A percentile compares a stretch with the other conserved stretches of the same genome.
Evolutionary conservation across 2,113 vertebrate genomes (phyloP).

Genomic region (Lophotis ruficrista): DNA sequence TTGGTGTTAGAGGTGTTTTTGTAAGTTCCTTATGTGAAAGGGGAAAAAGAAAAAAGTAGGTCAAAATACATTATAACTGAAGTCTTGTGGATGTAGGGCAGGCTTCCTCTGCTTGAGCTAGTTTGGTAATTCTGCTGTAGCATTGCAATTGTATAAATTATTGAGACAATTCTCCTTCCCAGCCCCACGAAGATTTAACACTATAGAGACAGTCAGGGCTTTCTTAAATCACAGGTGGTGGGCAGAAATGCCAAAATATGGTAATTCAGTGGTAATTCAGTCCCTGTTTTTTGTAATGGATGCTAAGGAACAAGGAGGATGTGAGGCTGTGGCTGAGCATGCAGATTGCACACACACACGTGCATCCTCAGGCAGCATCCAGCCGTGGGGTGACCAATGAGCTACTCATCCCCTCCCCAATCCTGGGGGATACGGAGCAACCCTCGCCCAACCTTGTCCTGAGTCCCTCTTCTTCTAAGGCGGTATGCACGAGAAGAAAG

Average conservation of each 20-base stretch:
- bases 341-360: background rate
- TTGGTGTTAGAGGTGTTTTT: background rate
- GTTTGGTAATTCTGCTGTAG: background rate
- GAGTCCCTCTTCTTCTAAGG: background rate
- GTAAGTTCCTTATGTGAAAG: background rate
- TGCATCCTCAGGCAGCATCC: background rate
- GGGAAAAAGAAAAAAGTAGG: background rate
- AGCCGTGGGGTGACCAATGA: background rate
- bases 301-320: background rate
- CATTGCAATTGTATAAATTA: slow-evolving; percentile 29
- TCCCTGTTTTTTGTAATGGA: background rate
- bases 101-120: slow-evolving; percentile 25
- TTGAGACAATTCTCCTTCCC: background rate
- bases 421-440: background rate
- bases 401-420: background rate
- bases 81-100: slow-evolving; percentile 24
- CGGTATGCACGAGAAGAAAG: background rate
- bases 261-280: background rate
- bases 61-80: slow-evolving; percentile 31
- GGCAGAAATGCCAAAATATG: background rate
- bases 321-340: background rate
- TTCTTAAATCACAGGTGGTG: background rate
- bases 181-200: background rate
- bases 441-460: background rate
- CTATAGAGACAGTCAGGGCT: background rate